Conservation (phyloP, 2,797 vertebrate species). For the Agapornis canus region DNA sequence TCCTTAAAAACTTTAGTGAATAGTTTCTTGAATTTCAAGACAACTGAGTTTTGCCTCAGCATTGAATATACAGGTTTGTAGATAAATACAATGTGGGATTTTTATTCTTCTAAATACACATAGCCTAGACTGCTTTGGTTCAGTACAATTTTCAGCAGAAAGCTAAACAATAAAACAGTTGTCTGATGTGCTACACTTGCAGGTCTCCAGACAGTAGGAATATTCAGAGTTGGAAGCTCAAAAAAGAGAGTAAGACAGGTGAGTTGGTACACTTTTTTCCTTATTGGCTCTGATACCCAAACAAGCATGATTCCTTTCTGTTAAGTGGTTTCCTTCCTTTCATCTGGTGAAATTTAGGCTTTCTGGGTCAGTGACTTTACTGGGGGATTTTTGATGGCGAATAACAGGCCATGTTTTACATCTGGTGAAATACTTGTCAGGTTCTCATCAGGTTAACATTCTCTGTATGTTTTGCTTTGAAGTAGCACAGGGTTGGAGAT, state of each 20-base stretch:
- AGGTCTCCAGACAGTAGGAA: conserved; percentile 96
- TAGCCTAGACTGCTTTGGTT: background rate
- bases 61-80: background rate
- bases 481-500: background rate
- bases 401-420: background rate
- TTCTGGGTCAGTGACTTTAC: conserved; percentile 2
- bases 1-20: background rate
- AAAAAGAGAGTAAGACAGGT: conserved; percentile 98
- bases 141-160: background rate
- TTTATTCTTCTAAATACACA: background rate
- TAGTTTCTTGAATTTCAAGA: background rate
- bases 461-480: conserved; percentile 27
- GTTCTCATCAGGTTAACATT: conserved; percentile 12
- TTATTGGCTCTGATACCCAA: background rate
- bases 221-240: conserved; percentile 97
- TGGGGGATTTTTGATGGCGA: background rate
- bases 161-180: conserved; percentile 9
- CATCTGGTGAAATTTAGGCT: background rate
- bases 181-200: conserved; percentile 60
- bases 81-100: background rate
- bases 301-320: background rate
- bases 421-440: conserved; percentile 3
- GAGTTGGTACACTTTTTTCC: conserved; percentile 35
- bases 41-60: background rate
- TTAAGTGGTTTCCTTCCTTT: background rate